Evolutionary conservation across 2,888 invertebrate genomes (phyloP).

Genomic region (Stegophylla sp.): DNA sequence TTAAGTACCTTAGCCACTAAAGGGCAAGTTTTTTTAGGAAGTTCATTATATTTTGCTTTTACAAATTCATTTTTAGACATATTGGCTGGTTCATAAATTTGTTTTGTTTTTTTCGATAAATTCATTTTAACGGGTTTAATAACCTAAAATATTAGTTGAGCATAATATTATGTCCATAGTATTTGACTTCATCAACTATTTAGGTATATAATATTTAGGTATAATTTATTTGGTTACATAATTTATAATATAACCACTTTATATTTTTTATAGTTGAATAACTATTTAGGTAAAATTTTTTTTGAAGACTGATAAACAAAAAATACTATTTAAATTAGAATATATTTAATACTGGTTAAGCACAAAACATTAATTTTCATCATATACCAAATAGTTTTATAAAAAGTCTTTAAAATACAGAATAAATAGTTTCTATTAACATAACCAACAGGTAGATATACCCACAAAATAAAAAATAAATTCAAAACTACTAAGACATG

Average conservation of each 20-base stretch:
- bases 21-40: constrained; percentile 22
- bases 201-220: constrained; percentile 23
- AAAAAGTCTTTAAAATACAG: too few species aligned
- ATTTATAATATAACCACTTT: too few species aligned
- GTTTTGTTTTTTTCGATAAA: constrained; percentile 44
- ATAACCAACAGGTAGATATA: too few species aligned
- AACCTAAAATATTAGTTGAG: constrained; percentile 41
- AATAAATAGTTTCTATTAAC: too few species aligned
- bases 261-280: not conserved
- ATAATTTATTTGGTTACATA: not conserved
- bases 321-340: not conserved
- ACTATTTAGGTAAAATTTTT: not conserved
- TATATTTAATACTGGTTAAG: not conserved
- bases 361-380: not conserved
- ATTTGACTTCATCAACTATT: not conserved
- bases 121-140: constrained; percentile 56
- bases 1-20: constrained; percentile 30
- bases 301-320: not conserved
- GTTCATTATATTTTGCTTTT: constrained; percentile 35
- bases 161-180: not conserved
- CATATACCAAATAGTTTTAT: not conserved
- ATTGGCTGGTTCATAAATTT: constrained; percentile 24
- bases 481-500: too few species aligned
- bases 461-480: too few species aligned
- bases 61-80: constrained; percentile 34